Conservation (phyloP, 2,888 invertebrate genomes). For the Monopis laevigella region DNA sequence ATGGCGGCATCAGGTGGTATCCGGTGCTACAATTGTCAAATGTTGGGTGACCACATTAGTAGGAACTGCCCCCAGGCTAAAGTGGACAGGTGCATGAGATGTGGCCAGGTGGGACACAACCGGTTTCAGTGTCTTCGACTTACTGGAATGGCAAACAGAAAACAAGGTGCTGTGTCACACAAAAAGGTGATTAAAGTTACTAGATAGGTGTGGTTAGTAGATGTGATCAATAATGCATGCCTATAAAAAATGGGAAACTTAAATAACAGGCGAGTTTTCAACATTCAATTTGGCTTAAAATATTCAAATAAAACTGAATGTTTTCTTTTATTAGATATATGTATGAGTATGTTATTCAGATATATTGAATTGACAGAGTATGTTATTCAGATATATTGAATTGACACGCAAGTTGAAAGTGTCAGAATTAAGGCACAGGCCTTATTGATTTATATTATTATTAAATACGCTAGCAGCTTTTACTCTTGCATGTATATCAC, state of each 20-base stretch:
- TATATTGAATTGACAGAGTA: no score
- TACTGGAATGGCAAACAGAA: slow-evolving; percentile 1
- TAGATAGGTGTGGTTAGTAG: not conserved
- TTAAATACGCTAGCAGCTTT: no score
- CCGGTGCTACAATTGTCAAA: slow-evolving; percentile 2
- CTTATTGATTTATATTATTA: no score
- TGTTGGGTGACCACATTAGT: not conserved
- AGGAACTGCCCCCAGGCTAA: not conserved
- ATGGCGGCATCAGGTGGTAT: not conserved
- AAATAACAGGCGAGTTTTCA: not conserved
- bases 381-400: no score
- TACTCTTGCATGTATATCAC: no score
- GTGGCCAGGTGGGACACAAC: slow-evolving; percentile 1
- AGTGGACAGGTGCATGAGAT: not conserved
- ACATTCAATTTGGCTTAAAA: no score
- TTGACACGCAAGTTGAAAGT: no score
- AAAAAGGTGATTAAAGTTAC: not conserved
- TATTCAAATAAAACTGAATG: no score
- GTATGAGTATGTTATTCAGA: no score
- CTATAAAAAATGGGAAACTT: not conserved
- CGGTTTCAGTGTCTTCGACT: not conserved
- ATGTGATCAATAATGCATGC: not conserved
- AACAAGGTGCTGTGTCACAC: no score
- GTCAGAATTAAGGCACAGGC: no score
- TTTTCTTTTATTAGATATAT: no score